Conservation (phyloP, 1,140 invertebrate genomes). For the Wiebesia pumilae region DNA sequence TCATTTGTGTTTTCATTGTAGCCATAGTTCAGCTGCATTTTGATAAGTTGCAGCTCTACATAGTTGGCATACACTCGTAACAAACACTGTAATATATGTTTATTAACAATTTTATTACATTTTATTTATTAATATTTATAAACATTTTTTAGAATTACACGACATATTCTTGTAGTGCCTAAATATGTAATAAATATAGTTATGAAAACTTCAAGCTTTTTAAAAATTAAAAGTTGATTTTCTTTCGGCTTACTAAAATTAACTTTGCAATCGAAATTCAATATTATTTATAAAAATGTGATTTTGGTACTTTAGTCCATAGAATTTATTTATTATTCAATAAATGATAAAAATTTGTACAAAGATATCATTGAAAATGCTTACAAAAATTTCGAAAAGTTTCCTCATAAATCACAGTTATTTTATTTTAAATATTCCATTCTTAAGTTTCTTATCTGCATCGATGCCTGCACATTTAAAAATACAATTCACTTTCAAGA, state of each 20-base stretch:
- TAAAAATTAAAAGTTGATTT: too few relatives aligned
- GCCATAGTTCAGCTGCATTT: constrained; percentile 39
- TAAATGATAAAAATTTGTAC: too few relatives aligned
- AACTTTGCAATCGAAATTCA: too few relatives aligned
- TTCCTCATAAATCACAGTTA: not conserved
- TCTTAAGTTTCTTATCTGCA: constrained; percentile 10
- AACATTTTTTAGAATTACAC: too few relatives aligned
- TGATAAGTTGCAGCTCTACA: constrained; percentile 23
- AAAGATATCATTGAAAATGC: not conserved
- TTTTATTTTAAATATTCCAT: constrained; percentile 32
- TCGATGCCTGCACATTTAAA: not conserved
- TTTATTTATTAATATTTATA: not conserved
- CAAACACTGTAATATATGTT: constrained; percentile 19
- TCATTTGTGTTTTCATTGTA: constrained; percentile 35
- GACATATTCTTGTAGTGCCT: too few relatives aligned
- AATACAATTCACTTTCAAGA: not conserved
- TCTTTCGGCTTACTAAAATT: not conserved
- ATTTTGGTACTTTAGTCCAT: not conserved
- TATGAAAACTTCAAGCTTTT: too few relatives aligned
- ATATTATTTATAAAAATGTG: too few relatives aligned
- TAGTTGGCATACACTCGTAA: constrained; percentile 10
- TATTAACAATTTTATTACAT: not conserved
- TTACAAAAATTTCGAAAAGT: not conserved
- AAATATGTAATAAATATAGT: too few relatives aligned
- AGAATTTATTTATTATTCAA: not conserved